Conservation (phyloP, 2,888 invertebrate genomes). For the Cacoxenus indagator region DNA sequence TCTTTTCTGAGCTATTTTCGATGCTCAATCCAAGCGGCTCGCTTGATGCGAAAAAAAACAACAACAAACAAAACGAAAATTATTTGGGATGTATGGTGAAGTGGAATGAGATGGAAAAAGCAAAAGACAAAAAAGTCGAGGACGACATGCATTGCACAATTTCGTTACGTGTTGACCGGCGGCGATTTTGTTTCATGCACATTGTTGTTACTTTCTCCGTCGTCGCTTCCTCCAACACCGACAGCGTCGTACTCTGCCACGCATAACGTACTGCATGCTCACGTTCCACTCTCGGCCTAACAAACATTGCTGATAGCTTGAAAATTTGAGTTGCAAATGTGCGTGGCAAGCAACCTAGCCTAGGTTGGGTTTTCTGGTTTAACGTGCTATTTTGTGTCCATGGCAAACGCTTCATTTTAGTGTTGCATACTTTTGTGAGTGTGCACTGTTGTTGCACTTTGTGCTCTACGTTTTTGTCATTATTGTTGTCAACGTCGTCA, state of each 20-base stretch:
- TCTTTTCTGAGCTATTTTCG: slow-evolving; percentile 48
- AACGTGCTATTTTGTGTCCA: neutral
- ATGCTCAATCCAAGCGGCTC: slow-evolving; percentile 2
- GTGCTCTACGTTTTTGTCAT: neutral
- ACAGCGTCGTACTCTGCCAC: neutral
- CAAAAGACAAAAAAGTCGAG: neutral
- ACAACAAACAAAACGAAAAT: slow-evolving; percentile 6
- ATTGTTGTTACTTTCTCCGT: slow-evolving; percentile 1
- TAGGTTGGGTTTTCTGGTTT: neutral
- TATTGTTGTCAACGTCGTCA: neutral
- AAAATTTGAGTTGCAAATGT: slow-evolving; percentile 63
- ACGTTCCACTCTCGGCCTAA: neutral
- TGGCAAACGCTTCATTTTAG: slow-evolving; percentile 17
- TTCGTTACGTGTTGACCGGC: slow-evolving; percentile 61
- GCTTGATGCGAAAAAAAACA: neutral
- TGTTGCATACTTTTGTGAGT: neutral
- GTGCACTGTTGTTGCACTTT: too few species aligned
- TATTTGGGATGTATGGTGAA: neutral
- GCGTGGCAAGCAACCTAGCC: slow-evolving; percentile 1
- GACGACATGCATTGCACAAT: slow-evolving; percentile 48
- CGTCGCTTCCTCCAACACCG: neutral
- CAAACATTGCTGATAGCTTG: slow-evolving; percentile 51
- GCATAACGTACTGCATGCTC: slow-evolving; percentile 29
- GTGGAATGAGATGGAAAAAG: neutral
- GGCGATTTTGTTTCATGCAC: slow-evolving; percentile 55